Conservation (phyloP, 2,797 vertebrate species). For the Sebastes kiyomatsui region DNA sequence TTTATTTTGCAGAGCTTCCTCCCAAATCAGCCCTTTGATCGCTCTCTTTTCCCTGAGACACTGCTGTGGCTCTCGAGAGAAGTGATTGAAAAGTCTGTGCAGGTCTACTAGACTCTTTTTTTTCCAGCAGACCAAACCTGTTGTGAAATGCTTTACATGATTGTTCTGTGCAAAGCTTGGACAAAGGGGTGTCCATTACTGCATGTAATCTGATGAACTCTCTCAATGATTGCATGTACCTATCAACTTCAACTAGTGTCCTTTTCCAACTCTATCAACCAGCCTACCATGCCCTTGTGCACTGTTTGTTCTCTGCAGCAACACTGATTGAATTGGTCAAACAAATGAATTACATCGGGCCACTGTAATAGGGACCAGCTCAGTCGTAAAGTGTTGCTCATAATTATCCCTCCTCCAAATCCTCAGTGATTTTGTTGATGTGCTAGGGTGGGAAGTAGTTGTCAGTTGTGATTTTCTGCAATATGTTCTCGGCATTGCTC, state of each 20-base stretch:
- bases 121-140: conserved; percentile 15
- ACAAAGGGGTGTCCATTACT: conserved; percentile 13
- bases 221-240: conserved; percentile 34
- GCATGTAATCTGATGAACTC: conserved; percentile 42
- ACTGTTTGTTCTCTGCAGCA: conserved; percentile 42
- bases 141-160: conserved; percentile 3
- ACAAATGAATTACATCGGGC: conserved; percentile 18
- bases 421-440: conserved; percentile 18
- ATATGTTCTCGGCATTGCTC: conserved; percentile 42
- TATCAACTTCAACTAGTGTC: conserved; percentile 23
- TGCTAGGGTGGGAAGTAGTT: conserved; percentile 14
- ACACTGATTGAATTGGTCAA: conserved; percentile 41
- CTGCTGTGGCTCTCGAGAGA: conserved; percentile 19
- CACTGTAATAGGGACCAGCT: conserved; percentile 47
- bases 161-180: not conserved
- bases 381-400: conserved; percentile 36
- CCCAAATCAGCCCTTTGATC: conserved; percentile 9
- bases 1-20: conserved; percentile 40
- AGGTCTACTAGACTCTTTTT: not conserved
- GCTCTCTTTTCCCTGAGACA: conserved; percentile 12
- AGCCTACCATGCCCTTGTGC: not conserved
- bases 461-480: conserved; percentile 16
- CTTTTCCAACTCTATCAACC: not conserved
- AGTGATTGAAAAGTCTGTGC: conserved; percentile 19
- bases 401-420: conserved; percentile 28